Evolutionary conservation across 2,888 invertebrate species (phyloP).

Genomic region (Pyrocoelia pectoralis): DNA sequence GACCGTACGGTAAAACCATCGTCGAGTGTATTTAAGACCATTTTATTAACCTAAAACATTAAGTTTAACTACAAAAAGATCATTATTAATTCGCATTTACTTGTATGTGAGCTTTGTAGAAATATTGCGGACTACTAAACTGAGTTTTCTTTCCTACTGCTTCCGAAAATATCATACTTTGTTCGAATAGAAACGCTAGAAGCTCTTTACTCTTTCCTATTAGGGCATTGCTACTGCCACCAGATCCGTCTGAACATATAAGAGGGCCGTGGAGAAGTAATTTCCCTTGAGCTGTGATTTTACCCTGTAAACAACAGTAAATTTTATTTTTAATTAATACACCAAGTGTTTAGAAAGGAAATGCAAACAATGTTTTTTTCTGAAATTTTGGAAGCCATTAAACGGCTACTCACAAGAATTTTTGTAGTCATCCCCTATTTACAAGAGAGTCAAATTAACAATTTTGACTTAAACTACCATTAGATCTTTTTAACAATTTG

Average conservation of each 20-base stretch:
- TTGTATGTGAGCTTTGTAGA: constrained; percentile 96
- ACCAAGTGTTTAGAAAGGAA: not conserved
- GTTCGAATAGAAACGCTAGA: constrained; percentile 97
- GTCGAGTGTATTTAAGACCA: constrained; percentile 70
- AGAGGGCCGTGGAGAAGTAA: constrained; percentile 87
- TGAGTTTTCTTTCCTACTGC: constrained; percentile 91
- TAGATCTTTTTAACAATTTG: too few relatives aligned
- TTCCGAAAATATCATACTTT: constrained; percentile 96
- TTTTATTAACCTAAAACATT: constrained; percentile 87
- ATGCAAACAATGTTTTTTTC: too few relatives aligned
- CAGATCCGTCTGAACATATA: constrained; percentile 72
- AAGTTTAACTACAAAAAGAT: constrained; percentile 1
- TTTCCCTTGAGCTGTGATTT: constrained; percentile 97
- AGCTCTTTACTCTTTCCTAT: constrained; percentile 77
- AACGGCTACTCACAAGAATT: too few relatives aligned
- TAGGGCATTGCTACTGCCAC: constrained; percentile 50
- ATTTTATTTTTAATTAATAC: not conserved
- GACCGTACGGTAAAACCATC: constrained; percentile 83
- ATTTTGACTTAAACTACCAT: too few relatives aligned
- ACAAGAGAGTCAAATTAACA: too few relatives aligned
- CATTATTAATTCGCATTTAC: constrained; percentile 61
- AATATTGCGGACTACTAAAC: constrained; percentile 92
- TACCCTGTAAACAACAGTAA: constrained; percentile 80
- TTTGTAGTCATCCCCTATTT: too few relatives aligned
- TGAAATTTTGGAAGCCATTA: too few relatives aligned